Evolutionary conservation across 1,140 invertebrate species (phyloP), one percentile per base, ranked within the genome.

Genomic region (Steinernema feltiae): DNA sequence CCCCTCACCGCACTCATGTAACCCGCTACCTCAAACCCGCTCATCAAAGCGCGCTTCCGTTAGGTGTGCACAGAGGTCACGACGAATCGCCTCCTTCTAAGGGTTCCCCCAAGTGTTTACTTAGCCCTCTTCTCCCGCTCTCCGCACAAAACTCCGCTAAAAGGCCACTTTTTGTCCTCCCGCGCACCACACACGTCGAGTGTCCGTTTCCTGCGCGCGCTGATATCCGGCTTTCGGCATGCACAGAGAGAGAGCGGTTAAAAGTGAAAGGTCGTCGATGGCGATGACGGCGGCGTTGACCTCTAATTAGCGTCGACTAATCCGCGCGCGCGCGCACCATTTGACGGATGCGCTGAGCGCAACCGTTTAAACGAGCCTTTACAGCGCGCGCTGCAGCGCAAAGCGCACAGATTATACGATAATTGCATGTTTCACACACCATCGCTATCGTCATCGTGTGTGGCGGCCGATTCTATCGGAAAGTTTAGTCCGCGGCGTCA

Each of bases 241-340:
- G 7, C 53, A 27, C 15, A 7, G 7, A 3, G 7, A 7, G 24
- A 63, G 24, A 15, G 24, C 7, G 24, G 53, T 27, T 21, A 63
- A 63, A 63, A 63, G n/a, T n/a, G n/a, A n/a, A n/a, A n/a, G n/a
- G n/a, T n/a, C 15, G 53, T 12, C 53, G 53, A 63, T 21, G 53
- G 7, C 53, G 53, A 3, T 27, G 53, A 21, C 53, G 53, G 53
- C 24, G 24, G 53, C 53, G 24, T 3, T 63, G 53, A 63, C 53
- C 53, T 63, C 53, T 63, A 63, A 63, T 63, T 63, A 63, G 53
- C 53, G 53, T 63, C 53, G 15, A 63, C 53, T 63, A 63, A 63
- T 63, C 53, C 53, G 53, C n/a, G n/a, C n/a, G n/a, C n/a, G n/a
- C n/a, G n/a, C n/a, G n/a, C n/a, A n/a, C n/a, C n/a, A n/a, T n/a